Conservation (phyloP, 1,140 invertebrate species). For the Apis florea region DNA sequence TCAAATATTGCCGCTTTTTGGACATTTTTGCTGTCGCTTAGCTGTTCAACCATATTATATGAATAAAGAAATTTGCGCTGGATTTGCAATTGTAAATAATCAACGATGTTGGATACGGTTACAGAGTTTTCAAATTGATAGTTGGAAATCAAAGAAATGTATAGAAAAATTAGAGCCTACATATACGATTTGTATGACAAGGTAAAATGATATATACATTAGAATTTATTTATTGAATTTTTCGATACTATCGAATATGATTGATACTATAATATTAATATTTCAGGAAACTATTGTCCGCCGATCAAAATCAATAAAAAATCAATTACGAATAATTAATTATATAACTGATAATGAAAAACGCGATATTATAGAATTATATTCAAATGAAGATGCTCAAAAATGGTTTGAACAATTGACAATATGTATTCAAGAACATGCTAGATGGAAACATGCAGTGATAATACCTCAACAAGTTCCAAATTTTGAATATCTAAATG, state of each 20-base stretch:
- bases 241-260: not conserved
- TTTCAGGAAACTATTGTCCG: conserved; percentile 75
- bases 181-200: conserved; percentile 70
- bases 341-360: conserved; percentile 75
- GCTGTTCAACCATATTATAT: conserved; percentile 85
- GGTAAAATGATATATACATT: conserved; percentile 57
- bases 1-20: conserved; percentile 85
- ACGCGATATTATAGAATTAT: conserved; percentile 70
- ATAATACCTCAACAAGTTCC: conserved; percentile 83
- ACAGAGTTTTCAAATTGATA: conserved; percentile 70
- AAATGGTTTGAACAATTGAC: conserved; percentile 79
- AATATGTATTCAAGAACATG: conserved; percentile 80
- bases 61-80: conserved; percentile 80
- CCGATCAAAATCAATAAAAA: conserved; percentile 69
- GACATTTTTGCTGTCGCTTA: conserved; percentile 87
- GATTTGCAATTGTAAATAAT: conserved; percentile 80
- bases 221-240: not conserved
- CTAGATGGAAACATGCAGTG: conserved; percentile 84
- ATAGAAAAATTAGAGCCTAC: conserved; percentile 74
- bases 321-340: conserved; percentile 77
- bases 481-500: conserved; percentile 75
- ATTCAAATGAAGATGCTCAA: conserved; percentile 76
- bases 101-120: conserved; percentile 72
- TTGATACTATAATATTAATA: not conserved
- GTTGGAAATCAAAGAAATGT: conserved; percentile 78